Conservation (phyloP, 2,888 invertebrate species). For the Meta bourneti region DNA sequence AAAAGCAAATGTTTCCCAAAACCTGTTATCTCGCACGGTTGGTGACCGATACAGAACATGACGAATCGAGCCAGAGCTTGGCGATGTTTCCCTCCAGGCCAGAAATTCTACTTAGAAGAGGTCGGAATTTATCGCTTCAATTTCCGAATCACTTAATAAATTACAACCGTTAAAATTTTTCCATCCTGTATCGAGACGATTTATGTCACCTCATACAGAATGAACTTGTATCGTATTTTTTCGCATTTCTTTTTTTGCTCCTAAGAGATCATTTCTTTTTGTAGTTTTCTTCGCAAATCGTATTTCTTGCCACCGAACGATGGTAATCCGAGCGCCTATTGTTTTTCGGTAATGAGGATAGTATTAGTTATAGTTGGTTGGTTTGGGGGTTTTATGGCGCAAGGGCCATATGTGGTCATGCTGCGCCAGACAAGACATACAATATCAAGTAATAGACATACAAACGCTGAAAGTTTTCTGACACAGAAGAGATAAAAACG, state of each 20-base stretch:
- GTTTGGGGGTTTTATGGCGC: too few species aligned
- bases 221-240: constrained; percentile 9
- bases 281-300: too few species aligned
- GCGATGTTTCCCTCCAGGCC: constrained; percentile 29
- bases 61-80: constrained; percentile 36
- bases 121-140: constrained; percentile 52
- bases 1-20: neutral
- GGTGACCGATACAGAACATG: constrained; percentile 19
- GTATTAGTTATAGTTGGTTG: too few species aligned
- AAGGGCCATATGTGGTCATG: too few species aligned
- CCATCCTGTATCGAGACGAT: constrained; percentile 5
- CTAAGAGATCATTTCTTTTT: neutral
- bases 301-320: too few species aligned
- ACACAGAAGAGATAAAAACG: too few species aligned
- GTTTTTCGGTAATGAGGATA: too few species aligned
- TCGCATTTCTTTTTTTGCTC: neutral
- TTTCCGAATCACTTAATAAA: constrained; percentile 65
- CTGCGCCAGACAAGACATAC: too few species aligned
- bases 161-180: constrained; percentile 49
- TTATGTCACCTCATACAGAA: constrained; percentile 33
- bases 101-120: neutral
- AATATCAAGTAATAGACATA: too few species aligned
- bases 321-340: too few species aligned
- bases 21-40: neutral
- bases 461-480: too few species aligned